Percentiles rank a stretch among this genome's conserved stretches.
Evolutionary conservation across 2,113 vertebrate species (phyloP).

Genomic region (Nipponia nippon): DNA sequence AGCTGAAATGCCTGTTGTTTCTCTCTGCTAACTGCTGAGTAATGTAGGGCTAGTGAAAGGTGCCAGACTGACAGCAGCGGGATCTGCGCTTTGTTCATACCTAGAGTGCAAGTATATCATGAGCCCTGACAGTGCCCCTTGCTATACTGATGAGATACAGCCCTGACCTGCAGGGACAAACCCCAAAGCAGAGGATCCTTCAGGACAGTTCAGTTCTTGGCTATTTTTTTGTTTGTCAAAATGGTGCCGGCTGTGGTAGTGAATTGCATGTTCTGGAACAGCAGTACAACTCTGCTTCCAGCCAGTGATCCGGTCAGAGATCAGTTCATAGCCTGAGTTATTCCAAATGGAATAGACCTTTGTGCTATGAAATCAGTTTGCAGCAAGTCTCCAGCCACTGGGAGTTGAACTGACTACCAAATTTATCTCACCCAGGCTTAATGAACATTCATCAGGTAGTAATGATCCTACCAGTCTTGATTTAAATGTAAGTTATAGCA

Average conservation of each 20-base stretch:
- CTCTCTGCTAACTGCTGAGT: conserved; percentile 12
- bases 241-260: neutral
- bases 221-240: neutral
- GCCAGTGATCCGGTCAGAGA: neutral
- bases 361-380: neutral
- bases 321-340: neutral
- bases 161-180: neutral
- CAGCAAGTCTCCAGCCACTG: neutral
- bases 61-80: neutral
- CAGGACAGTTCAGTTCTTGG: neutral
- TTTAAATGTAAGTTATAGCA: neutral
- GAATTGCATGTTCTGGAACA: neutral
- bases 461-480: neutral
- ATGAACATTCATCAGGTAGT: neutral
- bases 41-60: neutral
- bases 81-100: neutral
- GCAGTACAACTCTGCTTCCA: neutral
- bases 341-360: neutral
- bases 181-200: neutral
- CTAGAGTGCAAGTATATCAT: neutral
- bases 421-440: neutral
- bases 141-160: neutral
- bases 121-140: neutral
- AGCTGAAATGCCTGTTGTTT: conserved; percentile 17
- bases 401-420: neutral